Percentiles rank a stretch among this genome's conserved stretches.
These are phyloP conservation scores for Crocodylus rhombifer DNA, from an alignment of 2,797 vertebrate genomes.

Conservation along the genomic window DNA sequence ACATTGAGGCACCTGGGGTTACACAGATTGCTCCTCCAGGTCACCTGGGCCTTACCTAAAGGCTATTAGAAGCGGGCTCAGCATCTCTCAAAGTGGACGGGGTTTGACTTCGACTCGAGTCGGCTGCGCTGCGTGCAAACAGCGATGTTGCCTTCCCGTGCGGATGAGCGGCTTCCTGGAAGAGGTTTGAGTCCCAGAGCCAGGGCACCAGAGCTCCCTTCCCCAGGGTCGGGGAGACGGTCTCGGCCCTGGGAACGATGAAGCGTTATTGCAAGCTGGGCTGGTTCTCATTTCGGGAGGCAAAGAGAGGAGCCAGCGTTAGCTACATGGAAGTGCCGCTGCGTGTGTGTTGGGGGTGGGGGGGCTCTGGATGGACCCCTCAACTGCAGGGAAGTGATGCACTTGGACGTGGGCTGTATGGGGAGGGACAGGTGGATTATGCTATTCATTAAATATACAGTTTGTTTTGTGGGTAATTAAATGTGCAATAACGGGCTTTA, in stretches of 20 bases:
- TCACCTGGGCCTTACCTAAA: neutral
- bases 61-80: too few species aligned
- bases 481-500: neutral
- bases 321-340: neutral
- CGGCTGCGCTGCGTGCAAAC: neutral
- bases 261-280: too few species aligned
- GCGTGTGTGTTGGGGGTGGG: neutral
- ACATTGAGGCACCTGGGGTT: neutral
- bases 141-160: neutral
- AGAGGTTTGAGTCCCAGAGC: too few species aligned
- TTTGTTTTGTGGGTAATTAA: neutral
- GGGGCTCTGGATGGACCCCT: neutral
- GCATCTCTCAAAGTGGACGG: neutral
- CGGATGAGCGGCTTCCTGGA: too few species aligned
- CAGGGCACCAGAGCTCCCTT: too few species aligned
- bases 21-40: too few species aligned
- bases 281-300: too few species aligned
- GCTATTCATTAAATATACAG: neutral
- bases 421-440: too few species aligned
- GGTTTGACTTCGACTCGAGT: neutral
- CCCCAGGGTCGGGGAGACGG: too few species aligned
- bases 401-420: neutral
- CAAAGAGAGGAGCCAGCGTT: neutral
- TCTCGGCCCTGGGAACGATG: too few species aligned
- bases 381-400: neutral